phyloP scores from a whole-genome alignment of 1,140 invertebrate genomes.

The Steinernema khuongi region DNA sequence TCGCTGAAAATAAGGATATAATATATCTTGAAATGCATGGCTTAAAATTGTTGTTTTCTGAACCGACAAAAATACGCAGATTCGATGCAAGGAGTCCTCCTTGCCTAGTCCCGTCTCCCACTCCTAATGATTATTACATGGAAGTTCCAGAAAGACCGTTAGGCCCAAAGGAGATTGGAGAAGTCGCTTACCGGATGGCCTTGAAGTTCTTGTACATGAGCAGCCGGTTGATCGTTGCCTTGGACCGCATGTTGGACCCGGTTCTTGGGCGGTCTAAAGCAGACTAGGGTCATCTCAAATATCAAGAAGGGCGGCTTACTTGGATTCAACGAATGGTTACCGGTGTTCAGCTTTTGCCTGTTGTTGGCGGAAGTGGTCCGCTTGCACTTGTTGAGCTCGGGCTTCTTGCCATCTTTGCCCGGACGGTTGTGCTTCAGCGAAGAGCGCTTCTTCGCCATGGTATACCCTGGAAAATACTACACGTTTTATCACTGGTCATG shows the following conservation, averaged over 20 bases:
- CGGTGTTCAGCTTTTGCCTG: not conserved
- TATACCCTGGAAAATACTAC: not conserved
- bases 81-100: too few relatives aligned
- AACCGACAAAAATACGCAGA: too few relatives aligned
- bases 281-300: not conserved
- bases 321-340: conserved; percentile 6
- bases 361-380: not conserved
- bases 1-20: conserved; percentile 64
- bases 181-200: conserved; percentile 69
- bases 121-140: too few relatives aligned
- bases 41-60: too few relatives aligned
- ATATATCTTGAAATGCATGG: not conserved
- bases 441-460: conserved; percentile 5
- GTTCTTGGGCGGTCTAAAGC: not conserved
- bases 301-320: not conserved
- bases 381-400: not conserved
- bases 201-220: conserved; percentile 92
- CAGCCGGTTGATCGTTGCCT: conserved; percentile 85
- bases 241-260: conserved; percentile 66
- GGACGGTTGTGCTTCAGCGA: conserved; percentile 2
- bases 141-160: conserved; percentile 20
- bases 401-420: not conserved
- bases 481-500: too few relatives aligned
- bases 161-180: conserved; percentile 13
- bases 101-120: too few relatives aligned